These are phyloP conservation scores for Camelus bactrianus DNA, from an alignment of 2,113 vertebrate genomes.

Conservation along the genomic window DNA sequence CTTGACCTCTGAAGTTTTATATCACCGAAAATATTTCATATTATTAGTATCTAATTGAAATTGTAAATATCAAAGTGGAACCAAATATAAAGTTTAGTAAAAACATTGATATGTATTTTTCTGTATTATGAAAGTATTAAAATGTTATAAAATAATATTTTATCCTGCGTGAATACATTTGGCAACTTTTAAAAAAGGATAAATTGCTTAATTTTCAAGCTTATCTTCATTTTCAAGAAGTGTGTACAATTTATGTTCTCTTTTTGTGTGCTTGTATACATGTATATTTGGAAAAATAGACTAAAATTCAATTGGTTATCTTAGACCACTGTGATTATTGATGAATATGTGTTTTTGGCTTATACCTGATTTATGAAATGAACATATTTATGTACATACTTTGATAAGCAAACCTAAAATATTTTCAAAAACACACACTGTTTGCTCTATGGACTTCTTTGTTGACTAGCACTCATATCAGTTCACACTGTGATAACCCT, in stretches of 20 bases:
- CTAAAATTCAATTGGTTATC: not conserved
- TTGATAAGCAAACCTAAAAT: slow-evolving; percentile 20
- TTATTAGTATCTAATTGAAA: slow-evolving; percentile 29
- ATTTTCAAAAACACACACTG: not conserved
- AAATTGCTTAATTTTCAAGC: slow-evolving; percentile 11
- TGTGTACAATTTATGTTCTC: not conserved
- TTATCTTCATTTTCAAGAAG: not conserved
- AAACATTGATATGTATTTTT: not conserved
- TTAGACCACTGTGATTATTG: not conserved
- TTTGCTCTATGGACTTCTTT: not conserved
- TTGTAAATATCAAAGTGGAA: not conserved
- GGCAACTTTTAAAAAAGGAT: not conserved
- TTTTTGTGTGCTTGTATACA: not conserved
- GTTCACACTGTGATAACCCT: not conserved
- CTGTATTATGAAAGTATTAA: not conserved
- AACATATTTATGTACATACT: not conserved
- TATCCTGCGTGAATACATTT: not conserved
- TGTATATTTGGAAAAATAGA: not conserved
- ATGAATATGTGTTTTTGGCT: slow-evolving; percentile 18
- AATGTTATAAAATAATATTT: slow-evolving; percentile 26
- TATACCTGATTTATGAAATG: slow-evolving; percentile 14
- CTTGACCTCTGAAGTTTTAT: slow-evolving; percentile 21
- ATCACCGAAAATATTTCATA: slow-evolving; percentile 9
- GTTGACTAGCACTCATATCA: not conserved
- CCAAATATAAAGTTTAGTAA: not conserved